Conservation (phyloP, 2,888 invertebrate species). For the Lithophane ornitopus region DNA sequence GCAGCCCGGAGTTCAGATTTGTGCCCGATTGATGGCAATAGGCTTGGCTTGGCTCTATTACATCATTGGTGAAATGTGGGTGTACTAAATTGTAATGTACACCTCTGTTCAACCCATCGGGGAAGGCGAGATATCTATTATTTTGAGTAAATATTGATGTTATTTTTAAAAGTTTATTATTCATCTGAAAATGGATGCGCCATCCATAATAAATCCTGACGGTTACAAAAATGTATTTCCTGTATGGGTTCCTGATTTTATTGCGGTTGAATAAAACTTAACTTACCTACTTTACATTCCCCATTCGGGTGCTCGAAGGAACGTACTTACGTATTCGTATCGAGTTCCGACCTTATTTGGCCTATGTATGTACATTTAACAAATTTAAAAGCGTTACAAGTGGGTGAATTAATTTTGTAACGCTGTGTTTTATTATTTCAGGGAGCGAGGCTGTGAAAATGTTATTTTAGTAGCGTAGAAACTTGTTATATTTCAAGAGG, state of each 20-base stretch:
- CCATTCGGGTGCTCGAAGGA: not conserved
- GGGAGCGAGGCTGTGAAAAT: not conserved
- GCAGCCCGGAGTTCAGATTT: not conserved
- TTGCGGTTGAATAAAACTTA: slow-evolving; percentile 18
- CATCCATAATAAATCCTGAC: not conserved
- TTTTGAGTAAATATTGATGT: not conserved
- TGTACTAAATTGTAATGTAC: not conserved
- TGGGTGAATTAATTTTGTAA: slow-evolving; percentile 36
- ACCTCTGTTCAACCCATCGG: not conserved
- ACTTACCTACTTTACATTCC: slow-evolving; percentile 17
- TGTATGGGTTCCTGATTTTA: not conserved
- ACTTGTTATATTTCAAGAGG: not conserved
- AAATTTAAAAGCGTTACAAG: slow-evolving; percentile 44
- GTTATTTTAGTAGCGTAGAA: slow-evolving; percentile 15
- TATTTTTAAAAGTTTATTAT: not conserved
- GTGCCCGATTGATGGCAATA: not conserved
- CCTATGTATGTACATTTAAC: slow-evolving; percentile 27
- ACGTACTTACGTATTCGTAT: slow-evolving; percentile 40
- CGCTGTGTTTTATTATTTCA: slow-evolving; percentile 35
- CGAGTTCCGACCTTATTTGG: slow-evolving; percentile 26
- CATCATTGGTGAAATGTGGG: not conserved
- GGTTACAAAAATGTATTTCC: not conserved
- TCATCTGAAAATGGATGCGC: not conserved
- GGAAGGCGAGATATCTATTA: not conserved
- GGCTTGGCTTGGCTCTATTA: not conserved